Percentiles rank a stretch among this genome's conserved stretches.
phyloP scores from a whole-genome alignment of 1,140 invertebrate genomes.

The Drosophila guanche region DNA sequence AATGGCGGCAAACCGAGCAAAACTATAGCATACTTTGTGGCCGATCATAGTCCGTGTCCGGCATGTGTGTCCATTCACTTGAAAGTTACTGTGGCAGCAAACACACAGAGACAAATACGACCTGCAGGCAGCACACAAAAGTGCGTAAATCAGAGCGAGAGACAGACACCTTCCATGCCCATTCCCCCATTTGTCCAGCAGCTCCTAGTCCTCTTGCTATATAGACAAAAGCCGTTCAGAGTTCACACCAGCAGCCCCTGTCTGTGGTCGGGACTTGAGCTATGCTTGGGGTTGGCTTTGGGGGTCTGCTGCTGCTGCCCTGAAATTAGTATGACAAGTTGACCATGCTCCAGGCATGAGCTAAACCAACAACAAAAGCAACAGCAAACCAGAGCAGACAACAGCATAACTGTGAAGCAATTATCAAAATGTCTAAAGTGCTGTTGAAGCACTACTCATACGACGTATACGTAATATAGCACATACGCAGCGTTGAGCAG shows the following conservation, averaged over 20 bases:
- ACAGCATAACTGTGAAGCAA: constrained; percentile 38
- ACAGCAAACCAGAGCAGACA: constrained; percentile 3
- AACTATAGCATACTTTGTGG: constrained; percentile 63
- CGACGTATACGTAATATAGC: constrained; percentile 46
- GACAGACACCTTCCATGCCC: no score
- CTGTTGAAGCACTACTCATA: constrained; percentile 18
- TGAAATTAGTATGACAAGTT: constrained; percentile 77
- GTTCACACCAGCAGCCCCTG: constrained; percentile 21
- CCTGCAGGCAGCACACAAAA: constrained; percentile 45
- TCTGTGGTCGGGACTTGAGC: neutral
- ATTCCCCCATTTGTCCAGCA: neutral
- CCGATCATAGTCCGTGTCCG: constrained; percentile 50
- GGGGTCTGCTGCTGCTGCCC: constrained; percentile 15
- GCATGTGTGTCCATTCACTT: constrained; percentile 46
- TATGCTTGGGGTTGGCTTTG: neutral
- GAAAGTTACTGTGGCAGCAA: constrained; percentile 64
- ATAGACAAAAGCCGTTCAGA: constrained; percentile 30
- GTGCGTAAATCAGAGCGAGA: constrained; percentile 39
- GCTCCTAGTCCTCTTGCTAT: constrained; percentile 6
- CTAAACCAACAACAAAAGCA: constrained; percentile 17
- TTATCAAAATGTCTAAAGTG: constrained; percentile 48
- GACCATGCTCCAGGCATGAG: constrained; percentile 42
- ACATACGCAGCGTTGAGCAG: constrained; percentile 24
- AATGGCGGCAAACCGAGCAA: constrained; percentile 41
- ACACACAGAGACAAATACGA: constrained; percentile 19